Base-by-base conservation (phyloP, 2,797 vertebrate genomes). In the Neosilurus mollespiculum region DNA sequence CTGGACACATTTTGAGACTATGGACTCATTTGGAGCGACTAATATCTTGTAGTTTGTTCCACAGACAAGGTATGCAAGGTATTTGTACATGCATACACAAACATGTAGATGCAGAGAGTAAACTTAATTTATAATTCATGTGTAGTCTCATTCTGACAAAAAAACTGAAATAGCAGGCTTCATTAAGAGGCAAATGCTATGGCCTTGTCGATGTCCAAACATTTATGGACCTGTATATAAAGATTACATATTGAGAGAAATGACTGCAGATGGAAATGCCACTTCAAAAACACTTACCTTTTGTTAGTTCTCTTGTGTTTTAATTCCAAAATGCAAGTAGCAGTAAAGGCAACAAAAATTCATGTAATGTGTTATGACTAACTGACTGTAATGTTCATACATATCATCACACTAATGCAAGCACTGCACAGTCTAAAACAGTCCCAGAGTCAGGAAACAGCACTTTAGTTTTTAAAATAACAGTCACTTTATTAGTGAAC, bases 401-500 rank as follows among this genome's bases (percentile, higher is more conserved):
- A 9, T 15, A n/a, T 70, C 43, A 26, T 53, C 6, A 9, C 43
- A 26, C 49, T 73, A 10, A 26, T 26, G 15, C 22, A 77, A 43
- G 59, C 58, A 78, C 73, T 69, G 67, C 24, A 59, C 59, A 73
- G 71, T 87, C 18, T 73, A 71, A 5, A 53, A n/a, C 49, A 26
- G 3, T 26, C 70, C 59, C 11, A 76, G 16, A 77, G 11, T 61
- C 10, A 43, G n/a, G 43, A 18, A 72, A 83, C 43, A 51, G 6
- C 20, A 78, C 5, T 59, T 26, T 9, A 0, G 22, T 73, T 71
- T 7, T 58, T 67, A 11, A 67, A 80, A 69, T 51, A 81, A 66
- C 51, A 75, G 72, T 67, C 62, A 84, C 34, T 75, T 84, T 80
- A 67, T 80, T 93, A 92, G 53, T 75, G 58, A 84, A 87, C 87